Conservation (phyloP, 2,888 invertebrate species). For the Phortica okadai region DNA sequence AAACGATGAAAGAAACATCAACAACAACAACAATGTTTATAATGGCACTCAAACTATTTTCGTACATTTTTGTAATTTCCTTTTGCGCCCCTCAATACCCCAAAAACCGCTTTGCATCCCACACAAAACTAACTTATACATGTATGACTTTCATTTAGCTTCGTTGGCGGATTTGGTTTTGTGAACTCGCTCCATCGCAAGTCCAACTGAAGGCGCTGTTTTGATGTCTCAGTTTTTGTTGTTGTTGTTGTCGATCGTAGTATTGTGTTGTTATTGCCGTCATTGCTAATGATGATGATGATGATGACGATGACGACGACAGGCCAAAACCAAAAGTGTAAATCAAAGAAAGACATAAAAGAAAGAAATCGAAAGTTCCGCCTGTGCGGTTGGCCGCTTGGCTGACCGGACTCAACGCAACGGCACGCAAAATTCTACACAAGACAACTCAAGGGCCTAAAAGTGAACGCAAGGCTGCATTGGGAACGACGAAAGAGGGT, state of each 20-base stretch:
- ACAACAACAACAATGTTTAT: conserved; percentile 2
- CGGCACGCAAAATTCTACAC: neutral
- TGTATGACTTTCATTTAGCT: conserved; percentile 32
- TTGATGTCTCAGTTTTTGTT: neutral
- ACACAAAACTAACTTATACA: neutral
- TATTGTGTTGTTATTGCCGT: neutral
- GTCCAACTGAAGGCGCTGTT: neutral
- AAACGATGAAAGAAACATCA: conserved; percentile 1
- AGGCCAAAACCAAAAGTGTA: conserved; percentile 38
- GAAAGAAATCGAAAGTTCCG: conserved; percentile 69
- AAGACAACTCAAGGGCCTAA: neutral
- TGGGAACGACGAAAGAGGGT: neutral
- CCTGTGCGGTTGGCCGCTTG: conserved; percentile 38
- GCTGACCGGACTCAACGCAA: neutral
- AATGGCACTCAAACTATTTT: conserved; percentile 8
- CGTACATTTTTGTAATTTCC: neutral
- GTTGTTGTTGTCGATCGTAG: neutral
- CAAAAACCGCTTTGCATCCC: neutral
- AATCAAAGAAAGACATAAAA: neutral
- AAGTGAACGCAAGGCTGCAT: no score
- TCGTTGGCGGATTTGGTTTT: conserved; percentile 43
- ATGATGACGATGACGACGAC: conserved; percentile 41
- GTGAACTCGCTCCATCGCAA: neutral
- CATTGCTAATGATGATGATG: neutral
- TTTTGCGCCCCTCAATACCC: neutral